Evolutionary conservation across 2,888 invertebrate species (phyloP).

Genomic region (Cylindroiulus punctatus): DNA sequence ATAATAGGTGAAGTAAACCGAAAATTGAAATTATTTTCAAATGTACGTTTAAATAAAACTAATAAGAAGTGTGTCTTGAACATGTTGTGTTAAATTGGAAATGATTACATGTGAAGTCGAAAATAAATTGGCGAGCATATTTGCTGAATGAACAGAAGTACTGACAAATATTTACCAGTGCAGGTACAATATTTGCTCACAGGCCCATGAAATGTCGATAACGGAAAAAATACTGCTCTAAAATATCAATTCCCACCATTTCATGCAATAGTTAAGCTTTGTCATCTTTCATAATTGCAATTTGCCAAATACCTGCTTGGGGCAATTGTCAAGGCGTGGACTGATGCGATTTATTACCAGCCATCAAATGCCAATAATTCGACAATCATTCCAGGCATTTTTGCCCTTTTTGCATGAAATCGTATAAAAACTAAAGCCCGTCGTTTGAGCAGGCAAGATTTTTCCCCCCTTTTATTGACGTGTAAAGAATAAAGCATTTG

Average conservation of each 20-base stretch:
- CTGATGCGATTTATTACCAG: background rate
- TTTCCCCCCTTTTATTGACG: constrained; percentile 32
- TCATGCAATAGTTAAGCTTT: background rate
- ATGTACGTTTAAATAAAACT: too few relatives aligned
- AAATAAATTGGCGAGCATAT: too few relatives aligned
- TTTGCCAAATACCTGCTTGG: background rate
- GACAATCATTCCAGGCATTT: background rate
- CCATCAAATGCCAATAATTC: constrained; percentile 18
- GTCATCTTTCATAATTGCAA: background rate
- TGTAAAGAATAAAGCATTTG: constrained; percentile 36
- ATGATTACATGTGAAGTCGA: too few relatives aligned
- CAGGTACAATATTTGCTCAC: too few relatives aligned
- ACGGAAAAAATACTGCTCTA: too few relatives aligned
- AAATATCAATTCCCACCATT: background rate
- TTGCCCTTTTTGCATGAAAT: background rate
- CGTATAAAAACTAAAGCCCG: background rate
- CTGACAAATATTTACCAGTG: too few relatives aligned
- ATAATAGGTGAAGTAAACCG: too few relatives aligned
- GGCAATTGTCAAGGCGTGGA: background rate
- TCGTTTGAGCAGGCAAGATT: background rate
- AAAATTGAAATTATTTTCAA: too few relatives aligned
- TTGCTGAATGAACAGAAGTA: too few relatives aligned
- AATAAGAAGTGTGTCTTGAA: too few relatives aligned
- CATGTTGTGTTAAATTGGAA: too few relatives aligned
- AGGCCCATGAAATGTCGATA: too few relatives aligned